Base-by-base conservation (phyloP, 2,113 vertebrate genomes). In the Greenwoodochromis staneri region DNA sequence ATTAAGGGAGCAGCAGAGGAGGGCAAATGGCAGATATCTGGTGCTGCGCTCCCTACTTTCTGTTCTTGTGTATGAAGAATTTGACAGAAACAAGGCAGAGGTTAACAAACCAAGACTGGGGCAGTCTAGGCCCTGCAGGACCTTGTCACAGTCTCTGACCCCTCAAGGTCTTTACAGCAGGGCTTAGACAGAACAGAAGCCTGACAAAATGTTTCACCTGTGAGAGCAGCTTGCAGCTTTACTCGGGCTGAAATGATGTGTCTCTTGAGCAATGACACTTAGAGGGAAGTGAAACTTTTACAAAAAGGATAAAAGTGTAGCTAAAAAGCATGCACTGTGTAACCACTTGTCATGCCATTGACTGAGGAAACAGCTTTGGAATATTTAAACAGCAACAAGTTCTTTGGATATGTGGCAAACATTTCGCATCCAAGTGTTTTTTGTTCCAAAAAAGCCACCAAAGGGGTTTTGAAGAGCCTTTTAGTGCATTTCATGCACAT, bases 31-130 rank as follows among this genome's bases (percentile, higher is more conserved):
- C 87, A 94, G 88, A 83, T 90, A 94, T 71, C 90, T 90, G 94
- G 94, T 95, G 96, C 90, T 88, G 83, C 54, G 80, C 89, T 91
- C 82, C 84, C 85, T 84, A 19, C 19, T 87, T 73, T 90, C 82
- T 87, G 47, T 92, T 88, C 86, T 86, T 84, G 49, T 82, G 59
- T 47, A 34, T 69, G 47, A 91, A 87, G 86, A 94, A 92, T 87
- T 80, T 92, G 93, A 94, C 93, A 90, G 94, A 90, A 94, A 91
- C 86, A 88, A 89, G 88, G 84, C 90, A 89, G 57, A 45, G 92
- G 89, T 95, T 92, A 95, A 93, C 83, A 86, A 91, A 88, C 87
- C 27, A 31, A 69, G 85, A 61, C 87, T 29, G 63, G 19, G 69
- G 31, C 87, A 73, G 91, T 90, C 89, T 87, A 63, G 88, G 88